Percentiles rank a stretch among this genome's conserved stretches.
These are phyloP conservation scores for Actenoides lindsayi DNA, from an alignment of 2,113 vertebrate species.

Conservation along the genomic window DNA sequence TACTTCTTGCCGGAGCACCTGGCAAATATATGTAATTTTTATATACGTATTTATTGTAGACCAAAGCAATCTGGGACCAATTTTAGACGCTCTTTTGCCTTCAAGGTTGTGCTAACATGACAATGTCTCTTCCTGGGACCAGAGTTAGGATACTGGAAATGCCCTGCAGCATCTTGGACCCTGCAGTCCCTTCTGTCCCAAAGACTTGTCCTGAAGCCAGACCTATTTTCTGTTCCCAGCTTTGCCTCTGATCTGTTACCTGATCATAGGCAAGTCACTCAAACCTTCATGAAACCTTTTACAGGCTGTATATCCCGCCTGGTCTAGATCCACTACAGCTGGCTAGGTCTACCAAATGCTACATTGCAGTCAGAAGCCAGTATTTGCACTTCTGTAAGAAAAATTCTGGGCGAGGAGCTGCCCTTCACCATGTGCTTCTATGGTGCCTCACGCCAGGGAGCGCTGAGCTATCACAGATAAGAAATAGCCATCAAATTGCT, in stretches of 20 bases:
- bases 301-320: not conserved
- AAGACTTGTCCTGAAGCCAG: not conserved
- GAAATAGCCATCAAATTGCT: not conserved
- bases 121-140: not conserved
- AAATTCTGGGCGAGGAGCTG: slow-evolving; percentile 26
- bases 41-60: not conserved
- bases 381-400: slow-evolving; percentile 20
- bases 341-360: not conserved
- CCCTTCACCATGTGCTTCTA: not conserved
- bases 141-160: not conserved
- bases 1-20: not conserved
- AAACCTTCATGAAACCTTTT: not conserved
- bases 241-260: not conserved
- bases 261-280: not conserved
- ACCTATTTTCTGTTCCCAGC: not conserved
- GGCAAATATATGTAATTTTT: slow-evolving; percentile 2
- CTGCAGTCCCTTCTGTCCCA: not conserved
- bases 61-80: not conserved
- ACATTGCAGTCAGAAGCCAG: not conserved
- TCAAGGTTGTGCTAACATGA: not conserved
- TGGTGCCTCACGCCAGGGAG: not conserved
- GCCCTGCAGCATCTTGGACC: not conserved
- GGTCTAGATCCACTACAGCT: not conserved
- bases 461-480: slow-evolving; percentile 20
- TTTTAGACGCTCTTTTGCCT: not conserved